Evolutionary conservation across 92 coral and sea anemone genomes (phyloP).

Genomic region (Porites rus): DNA sequence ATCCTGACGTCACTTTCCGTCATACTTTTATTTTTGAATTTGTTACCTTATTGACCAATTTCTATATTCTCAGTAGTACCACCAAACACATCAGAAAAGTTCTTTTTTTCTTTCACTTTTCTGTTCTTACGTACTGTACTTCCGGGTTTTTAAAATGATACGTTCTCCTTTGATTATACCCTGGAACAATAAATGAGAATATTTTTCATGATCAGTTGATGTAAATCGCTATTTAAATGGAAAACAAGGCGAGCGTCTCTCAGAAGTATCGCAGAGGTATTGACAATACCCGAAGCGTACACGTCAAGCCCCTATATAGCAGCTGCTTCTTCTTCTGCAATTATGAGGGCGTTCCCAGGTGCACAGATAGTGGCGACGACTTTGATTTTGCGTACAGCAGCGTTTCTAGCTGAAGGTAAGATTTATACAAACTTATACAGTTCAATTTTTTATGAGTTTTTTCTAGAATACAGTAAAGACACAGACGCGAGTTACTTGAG

Average conservation of each 20-base stretch:
- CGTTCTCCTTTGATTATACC: conserved; percentile 5
- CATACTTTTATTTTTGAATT: neutral
- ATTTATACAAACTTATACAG: accelerated
- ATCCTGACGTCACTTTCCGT: no score
- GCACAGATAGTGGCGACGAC: neutral
- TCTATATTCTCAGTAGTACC: neutral
- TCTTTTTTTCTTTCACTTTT: neutral
- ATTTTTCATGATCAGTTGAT: neutral
- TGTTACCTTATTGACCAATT: neutral
- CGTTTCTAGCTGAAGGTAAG: conserved; percentile 17
- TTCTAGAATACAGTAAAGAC: neutral
- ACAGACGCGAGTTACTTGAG: no score
- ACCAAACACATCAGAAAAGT: neutral
- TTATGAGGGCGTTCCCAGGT: conserved; percentile 2
- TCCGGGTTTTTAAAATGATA: neutral
- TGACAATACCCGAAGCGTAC: neutral
- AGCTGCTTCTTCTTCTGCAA: neutral
- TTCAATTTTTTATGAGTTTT: neutral
- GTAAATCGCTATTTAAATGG: neutral
- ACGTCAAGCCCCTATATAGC: neutral
- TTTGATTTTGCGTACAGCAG: neutral
- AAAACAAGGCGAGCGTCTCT: neutral
- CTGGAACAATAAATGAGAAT: neutral
- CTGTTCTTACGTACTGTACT: neutral
- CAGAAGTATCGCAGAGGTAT: neutral